These are phyloP conservation scores for Sebastolobus alascanus DNA, from an alignment of 2,797 vertebrate genomes.

Conservation along the genomic window DNA sequence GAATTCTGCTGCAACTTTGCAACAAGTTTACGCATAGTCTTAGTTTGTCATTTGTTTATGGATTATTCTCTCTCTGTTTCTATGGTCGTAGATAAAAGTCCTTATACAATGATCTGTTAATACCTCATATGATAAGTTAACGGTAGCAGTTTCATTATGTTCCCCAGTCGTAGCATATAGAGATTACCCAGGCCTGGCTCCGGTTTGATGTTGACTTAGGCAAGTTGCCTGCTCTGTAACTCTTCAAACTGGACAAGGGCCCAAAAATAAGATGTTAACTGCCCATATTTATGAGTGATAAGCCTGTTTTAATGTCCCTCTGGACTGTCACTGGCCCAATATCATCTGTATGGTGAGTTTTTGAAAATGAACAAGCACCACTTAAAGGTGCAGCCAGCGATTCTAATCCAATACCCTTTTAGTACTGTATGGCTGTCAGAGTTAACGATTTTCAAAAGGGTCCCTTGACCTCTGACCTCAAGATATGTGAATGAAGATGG, in stretches of 20 bases:
- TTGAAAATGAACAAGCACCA: not conserved
- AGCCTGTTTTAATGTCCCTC: slow-evolving; percentile 28
- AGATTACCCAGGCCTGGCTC: slow-evolving; percentile 10
- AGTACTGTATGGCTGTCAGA: no score
- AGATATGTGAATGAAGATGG: no score
- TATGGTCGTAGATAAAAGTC: not conserved
- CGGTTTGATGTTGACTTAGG: slow-evolving; percentile 28
- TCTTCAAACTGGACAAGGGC: slow-evolving; percentile 27
- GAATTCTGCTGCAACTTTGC: slow-evolving; percentile 18
- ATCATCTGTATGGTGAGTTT: slow-evolving; percentile 16
- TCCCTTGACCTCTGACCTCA: no score
- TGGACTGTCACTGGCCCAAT: slow-evolving; percentile 6
- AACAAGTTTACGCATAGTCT: slow-evolving; percentile 1
- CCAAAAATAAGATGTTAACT: slow-evolving; percentile 40
- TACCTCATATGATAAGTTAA: slow-evolving; percentile 8
- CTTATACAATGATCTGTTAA: not conserved
- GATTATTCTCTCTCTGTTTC: slow-evolving; percentile 14
- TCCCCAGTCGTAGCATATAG: slow-evolving; percentile 10
- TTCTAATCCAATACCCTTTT: not conserved
- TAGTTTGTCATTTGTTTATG: slow-evolving; percentile 10
- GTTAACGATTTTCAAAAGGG: no score
- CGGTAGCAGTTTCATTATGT: slow-evolving; percentile 9
- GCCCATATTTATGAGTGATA: slow-evolving; percentile 40
- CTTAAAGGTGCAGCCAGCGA: not conserved
- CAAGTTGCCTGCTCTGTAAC: slow-evolving; percentile 29